Percentiles rank a stretch among this genome's conserved stretches.
These are phyloP conservation scores for Myiothlypis chrysogaster DNA, from an alignment of 2,797 vertebrate genomes.

Conservation along the genomic window DNA sequence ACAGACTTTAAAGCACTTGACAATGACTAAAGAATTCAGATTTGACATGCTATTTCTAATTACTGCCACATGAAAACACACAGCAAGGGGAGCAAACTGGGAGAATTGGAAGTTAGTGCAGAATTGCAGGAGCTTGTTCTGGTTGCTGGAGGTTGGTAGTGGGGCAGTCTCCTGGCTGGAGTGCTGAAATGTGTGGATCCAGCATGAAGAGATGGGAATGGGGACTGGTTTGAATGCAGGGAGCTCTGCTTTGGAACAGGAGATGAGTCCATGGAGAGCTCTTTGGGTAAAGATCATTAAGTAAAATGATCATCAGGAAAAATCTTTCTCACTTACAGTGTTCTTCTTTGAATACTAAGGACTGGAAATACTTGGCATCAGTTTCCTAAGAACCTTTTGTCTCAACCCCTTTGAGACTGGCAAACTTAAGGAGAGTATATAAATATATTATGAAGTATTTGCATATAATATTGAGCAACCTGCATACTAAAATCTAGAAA, in stretches of 20 bases:
- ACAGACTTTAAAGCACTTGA: constrained; percentile 4
- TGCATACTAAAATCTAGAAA: neutral
- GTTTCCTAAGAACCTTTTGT: neutral
- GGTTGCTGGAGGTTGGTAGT: neutral
- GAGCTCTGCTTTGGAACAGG: neutral
- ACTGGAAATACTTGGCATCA: neutral
- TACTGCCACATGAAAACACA: neutral
- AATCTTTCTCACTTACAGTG: neutral
- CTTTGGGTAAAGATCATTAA: neutral
- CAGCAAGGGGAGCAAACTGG: neutral
- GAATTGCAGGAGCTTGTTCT: neutral
- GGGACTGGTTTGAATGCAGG: neutral
- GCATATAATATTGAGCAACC: neutral
- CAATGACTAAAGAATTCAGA: neutral
- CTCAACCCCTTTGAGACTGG: neutral
- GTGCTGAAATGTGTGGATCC: neutral
- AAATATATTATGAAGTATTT: neutral
- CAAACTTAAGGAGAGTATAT: neutral
- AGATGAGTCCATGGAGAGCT: neutral
- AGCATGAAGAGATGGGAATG: neutral
- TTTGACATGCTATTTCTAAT: neutral
- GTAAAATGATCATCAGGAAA: neutral
- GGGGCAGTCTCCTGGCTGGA: neutral
- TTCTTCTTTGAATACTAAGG: neutral
- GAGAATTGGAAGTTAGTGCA: neutral